A percentile compares a stretch with the other conserved stretches of the same genome.
Evolutionary conservation across 2,888 invertebrate genomes (phyloP).

Genomic region (Philereme vetulata): DNA sequence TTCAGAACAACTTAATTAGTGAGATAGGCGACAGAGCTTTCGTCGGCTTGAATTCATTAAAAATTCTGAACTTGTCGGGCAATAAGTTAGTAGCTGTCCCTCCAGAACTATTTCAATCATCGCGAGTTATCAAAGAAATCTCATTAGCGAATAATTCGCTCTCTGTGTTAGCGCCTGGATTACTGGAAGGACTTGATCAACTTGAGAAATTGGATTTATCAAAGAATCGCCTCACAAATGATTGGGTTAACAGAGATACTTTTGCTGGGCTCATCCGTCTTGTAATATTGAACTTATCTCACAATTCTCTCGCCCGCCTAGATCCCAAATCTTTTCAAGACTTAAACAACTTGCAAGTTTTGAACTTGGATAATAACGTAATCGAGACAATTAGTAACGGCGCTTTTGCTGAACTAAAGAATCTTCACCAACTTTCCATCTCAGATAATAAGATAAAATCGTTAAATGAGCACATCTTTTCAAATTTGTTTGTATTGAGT

Average conservation of each 20-base stretch:
- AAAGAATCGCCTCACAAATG: slow-evolving; percentile 88
- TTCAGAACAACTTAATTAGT: slow-evolving; percentile 90
- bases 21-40: slow-evolving; percentile 90
- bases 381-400: slow-evolving; percentile 88
- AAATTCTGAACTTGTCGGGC: slow-evolving; percentile 90
- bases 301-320: slow-evolving; percentile 88
- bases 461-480: slow-evolving; percentile 87
- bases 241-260: slow-evolving; percentile 90
- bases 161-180: slow-evolving; percentile 88
- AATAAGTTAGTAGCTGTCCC: slow-evolving; percentile 92
- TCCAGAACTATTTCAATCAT: slow-evolving; percentile 89
- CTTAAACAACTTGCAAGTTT: slow-evolving; percentile 88
- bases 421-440: slow-evolving; percentile 89
- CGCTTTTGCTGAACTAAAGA: slow-evolving; percentile 89
- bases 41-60: slow-evolving; percentile 87
- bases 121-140: slow-evolving; percentile 87
- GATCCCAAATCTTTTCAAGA: slow-evolving; percentile 90
- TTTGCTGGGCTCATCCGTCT: slow-evolving; percentile 89
- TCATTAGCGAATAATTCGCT: slow-evolving; percentile 92
- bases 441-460: slow-evolving; percentile 87
- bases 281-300: slow-evolving; percentile 88
- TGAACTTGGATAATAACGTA: slow-evolving; percentile 89
- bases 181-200: slow-evolving; percentile 89
- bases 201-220: slow-evolving; percentile 89
- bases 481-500: slow-evolving; percentile 88